Conservation (phyloP, 2,888 invertebrate species). For the Caenorhabditis japonica region DNA sequence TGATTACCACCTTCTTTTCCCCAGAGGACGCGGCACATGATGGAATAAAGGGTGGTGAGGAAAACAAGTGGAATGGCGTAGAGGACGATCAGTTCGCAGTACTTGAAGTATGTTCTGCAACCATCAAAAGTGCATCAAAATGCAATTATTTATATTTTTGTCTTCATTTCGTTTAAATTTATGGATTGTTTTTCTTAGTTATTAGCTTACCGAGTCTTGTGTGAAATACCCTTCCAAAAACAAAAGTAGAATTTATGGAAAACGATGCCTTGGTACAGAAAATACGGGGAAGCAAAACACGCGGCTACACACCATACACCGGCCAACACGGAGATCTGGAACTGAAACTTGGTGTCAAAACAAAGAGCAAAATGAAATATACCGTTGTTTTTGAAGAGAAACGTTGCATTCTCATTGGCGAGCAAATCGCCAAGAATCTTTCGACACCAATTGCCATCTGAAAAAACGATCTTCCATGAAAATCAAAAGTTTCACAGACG, state of each 20-base stretch:
- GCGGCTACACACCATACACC: slow-evolving; percentile 63
- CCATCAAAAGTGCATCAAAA: background rate
- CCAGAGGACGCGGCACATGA: slow-evolving; percentile 67
- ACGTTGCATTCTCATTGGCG: slow-evolving; percentile 67
- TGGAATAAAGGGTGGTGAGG: slow-evolving; percentile 64
- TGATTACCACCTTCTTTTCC: slow-evolving; percentile 56
- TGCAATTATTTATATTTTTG: background rate
- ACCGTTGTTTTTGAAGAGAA: slow-evolving; percentile 63
- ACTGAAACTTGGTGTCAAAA: slow-evolving; percentile 2
- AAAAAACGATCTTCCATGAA: slow-evolving; percentile 17
- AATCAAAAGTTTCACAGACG: background rate
- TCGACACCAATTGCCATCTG: slow-evolving; percentile 72
- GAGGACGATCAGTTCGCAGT: slow-evolving; percentile 64
- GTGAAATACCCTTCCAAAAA: slow-evolving; percentile 58
- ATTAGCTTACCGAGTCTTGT: slow-evolving; percentile 40
- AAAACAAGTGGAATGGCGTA: slow-evolving; percentile 68
- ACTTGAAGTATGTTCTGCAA: slow-evolving; percentile 64
- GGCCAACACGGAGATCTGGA: slow-evolving; percentile 51
- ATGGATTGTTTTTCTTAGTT: background rate
- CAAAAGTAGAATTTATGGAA: slow-evolving; percentile 55
- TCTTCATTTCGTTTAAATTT: background rate
- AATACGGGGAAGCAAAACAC: slow-evolving; percentile 62
- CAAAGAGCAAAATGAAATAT: background rate
- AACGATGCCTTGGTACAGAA: slow-evolving; percentile 58
- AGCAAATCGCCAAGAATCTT: slow-evolving; percentile 69